Conservation (phyloP, 2,888 invertebrate species). For the Cantharis flavilabris region DNA sequence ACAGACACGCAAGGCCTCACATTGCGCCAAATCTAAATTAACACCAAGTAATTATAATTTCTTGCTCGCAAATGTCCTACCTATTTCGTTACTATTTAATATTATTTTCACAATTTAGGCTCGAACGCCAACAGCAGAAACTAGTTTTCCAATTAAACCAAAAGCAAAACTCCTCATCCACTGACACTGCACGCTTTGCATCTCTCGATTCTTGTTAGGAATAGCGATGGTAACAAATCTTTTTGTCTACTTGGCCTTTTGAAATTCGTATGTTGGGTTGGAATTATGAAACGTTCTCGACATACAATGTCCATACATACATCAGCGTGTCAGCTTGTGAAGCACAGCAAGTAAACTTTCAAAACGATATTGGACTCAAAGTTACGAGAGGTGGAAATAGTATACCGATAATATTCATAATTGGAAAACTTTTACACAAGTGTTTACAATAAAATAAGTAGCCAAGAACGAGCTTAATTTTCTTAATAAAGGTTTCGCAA, state of each 20-base stretch:
- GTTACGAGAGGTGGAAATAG: too few relatives aligned
- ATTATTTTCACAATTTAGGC: not conserved
- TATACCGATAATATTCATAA: not conserved
- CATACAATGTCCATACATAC: not conserved
- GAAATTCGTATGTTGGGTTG: not conserved
- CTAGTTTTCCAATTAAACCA: not conserved
- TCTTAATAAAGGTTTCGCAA: not conserved
- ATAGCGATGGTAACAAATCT: not conserved
- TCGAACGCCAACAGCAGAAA: not conserved
- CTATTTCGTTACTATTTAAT: not conserved
- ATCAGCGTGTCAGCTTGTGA: not conserved
- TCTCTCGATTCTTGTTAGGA: not conserved
- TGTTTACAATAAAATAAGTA: not conserved
- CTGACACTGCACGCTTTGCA: not conserved
- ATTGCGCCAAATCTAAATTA: slow-evolving; percentile 51
- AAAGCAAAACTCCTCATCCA: not conserved
- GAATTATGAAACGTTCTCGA: not conserved
- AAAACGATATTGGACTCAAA: too few relatives aligned
- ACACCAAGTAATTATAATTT: slow-evolving; percentile 47
- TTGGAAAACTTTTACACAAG: not conserved
- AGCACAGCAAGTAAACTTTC: not conserved
- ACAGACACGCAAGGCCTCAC: slow-evolving; percentile 48
- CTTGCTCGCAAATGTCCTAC: slow-evolving; percentile 20
- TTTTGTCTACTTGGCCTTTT: not conserved
- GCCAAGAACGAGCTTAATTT: too few relatives aligned